phyloP scores from a whole-genome alignment of 2,797 vertebrate species.

The Myotis pilosus region DNA sequence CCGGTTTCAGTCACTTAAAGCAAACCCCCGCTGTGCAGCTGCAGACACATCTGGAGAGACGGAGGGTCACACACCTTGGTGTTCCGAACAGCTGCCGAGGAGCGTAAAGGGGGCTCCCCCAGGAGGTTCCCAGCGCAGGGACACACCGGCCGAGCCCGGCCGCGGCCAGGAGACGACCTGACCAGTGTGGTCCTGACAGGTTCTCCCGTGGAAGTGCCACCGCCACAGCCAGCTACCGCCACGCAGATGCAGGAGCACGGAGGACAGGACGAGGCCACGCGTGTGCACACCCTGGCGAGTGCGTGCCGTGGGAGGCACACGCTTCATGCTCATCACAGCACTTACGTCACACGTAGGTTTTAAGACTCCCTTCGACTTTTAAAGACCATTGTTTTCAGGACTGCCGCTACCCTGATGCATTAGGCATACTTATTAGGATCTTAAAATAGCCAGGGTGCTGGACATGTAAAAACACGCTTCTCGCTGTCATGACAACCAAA shows the following conservation, averaged over 20 bases:
- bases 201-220: not conserved
- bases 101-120: not conserved
- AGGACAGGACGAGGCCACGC: not conserved
- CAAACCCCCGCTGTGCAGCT: not conserved
- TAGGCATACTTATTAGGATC: slow-evolving; percentile 74
- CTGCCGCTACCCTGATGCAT: slow-evolving; percentile 70
- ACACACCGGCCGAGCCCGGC: fast-evolving
- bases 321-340: not conserved
- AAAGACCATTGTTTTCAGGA: slow-evolving; percentile 65
- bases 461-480: slow-evolving; percentile 71
- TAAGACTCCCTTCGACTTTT: slow-evolving; percentile 56
- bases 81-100: not conserved
- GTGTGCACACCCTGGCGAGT: not conserved
- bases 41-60: not conserved
- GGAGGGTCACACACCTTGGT: not conserved
- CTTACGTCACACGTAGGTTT: slow-evolving; percentile 49
- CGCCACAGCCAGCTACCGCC: not conserved
- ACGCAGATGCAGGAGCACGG: not conserved
- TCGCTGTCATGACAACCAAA: slow-evolving; percentile 75
- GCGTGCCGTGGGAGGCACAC: not conserved
- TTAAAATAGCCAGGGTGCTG: slow-evolving; percentile 71
- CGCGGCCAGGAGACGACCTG: not conserved
- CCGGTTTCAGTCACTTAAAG: not conserved
- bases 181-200: not conserved
- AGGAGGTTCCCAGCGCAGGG: not conserved